Conservation (phyloP, 2,888 invertebrate genomes). For the Leptopilina syphax region DNA sequence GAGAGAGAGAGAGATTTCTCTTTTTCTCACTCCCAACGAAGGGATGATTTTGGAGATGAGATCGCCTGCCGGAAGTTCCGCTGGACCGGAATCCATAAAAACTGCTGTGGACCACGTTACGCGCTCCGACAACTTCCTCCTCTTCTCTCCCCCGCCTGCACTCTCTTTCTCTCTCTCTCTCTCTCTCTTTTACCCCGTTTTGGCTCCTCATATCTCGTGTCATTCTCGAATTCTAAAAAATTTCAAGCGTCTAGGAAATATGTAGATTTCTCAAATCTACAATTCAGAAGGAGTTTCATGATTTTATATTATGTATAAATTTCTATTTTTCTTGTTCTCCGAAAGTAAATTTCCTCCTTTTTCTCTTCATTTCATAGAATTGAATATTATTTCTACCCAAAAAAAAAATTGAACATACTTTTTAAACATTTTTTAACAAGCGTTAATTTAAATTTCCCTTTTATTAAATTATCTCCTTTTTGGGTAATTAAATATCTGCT, state of each 20-base stretch:
- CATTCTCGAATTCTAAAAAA: conserved; percentile 11
- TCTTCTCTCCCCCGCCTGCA: conserved; percentile 6
- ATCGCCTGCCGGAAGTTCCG: conserved; percentile 70
- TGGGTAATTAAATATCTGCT: no score
- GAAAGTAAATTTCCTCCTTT: no score
- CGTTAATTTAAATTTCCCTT: no score
- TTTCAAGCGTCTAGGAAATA: conserved; percentile 3
- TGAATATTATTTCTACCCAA: no score
- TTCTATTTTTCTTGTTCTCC: neutral
- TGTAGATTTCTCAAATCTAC: conserved; percentile 3
- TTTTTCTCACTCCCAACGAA: neutral
- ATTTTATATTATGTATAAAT: no score
- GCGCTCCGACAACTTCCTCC: conserved; percentile 60
- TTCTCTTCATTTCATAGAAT: no score
- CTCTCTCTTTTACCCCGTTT: no score
- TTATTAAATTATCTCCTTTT: no score
- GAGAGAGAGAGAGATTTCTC: conserved; percentile 1
- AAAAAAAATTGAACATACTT: no score
- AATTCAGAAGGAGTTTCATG: neutral
- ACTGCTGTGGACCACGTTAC: conserved; percentile 66
- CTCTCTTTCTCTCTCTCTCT: no score
- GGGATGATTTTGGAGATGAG: conserved; percentile 65
- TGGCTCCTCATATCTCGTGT: conserved; percentile 16
- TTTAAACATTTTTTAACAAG: no score
- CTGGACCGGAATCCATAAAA: conserved; percentile 74